Evolutionary conservation across 2,113 vertebrate genomes (phyloP), one percentile per base, ranked within the genome.

Genomic region (Gnathonemus echidnorhynchus): DNA sequence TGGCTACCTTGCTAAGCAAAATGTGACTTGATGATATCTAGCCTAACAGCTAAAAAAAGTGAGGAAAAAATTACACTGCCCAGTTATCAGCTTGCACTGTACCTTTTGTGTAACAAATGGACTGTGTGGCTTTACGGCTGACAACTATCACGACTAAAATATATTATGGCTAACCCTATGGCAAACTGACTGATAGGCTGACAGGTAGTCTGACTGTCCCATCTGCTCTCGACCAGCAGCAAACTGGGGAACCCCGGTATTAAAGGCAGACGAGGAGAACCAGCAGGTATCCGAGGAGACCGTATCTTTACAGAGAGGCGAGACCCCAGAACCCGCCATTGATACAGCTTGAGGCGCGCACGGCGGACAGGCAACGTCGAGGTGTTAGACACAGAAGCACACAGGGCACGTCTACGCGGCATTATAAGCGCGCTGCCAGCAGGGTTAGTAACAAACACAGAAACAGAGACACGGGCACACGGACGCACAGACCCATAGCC

Each of bases 361-460:
- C 77, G 5, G 13, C 21, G 3, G 39, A 91, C 93, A 93, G 90
- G 88, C 89, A 70, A 92, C 86, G 86, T 83, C 66, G 66, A 50
- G 46, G 87, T 90, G 90, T 91, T 91, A 91, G 86, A 93, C 90
- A 93, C 93, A 93, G 91, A 92, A 92, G 80, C 89, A 85, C 10
- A 94, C 93, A 93, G 77, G 92, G 35, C 92, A 94, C 92, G 94
- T 90, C 91, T 58, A 93, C 91, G 91, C 48, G 92, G 89, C 89
- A 92, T 92, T 88, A 92, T 77, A 50, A 87, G 92, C 90, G 90
- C 91, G n/a, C 89, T 31, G 88, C 52, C 85, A 45, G 80, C 77
- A 35, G 19, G 89, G 89, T 89, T 85, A 89, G 80, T 89, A 21
- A 88, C 87, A 88, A 45, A 66, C 56, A 58, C 77, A 58, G 1